Conservation (phyloP, 1,140 invertebrate genomes). For the Pogonus chalceus region DNA sequence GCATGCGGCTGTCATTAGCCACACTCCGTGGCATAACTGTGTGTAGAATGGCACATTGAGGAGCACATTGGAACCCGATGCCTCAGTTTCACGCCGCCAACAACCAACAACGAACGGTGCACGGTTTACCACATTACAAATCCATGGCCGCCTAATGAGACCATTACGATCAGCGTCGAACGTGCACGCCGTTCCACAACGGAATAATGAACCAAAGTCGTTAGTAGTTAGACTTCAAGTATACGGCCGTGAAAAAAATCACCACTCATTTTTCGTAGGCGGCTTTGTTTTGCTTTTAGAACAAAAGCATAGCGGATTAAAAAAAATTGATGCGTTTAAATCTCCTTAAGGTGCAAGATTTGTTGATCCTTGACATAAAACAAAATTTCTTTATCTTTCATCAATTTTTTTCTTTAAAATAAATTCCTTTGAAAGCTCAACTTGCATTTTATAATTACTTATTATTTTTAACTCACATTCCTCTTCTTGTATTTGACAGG, state of each 20-base stretch:
- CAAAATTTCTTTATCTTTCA: no score
- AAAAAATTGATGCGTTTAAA: not conserved
- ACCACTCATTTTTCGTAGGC: not conserved
- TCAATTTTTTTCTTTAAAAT: no score
- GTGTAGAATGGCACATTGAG: not conserved
- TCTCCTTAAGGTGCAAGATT: no score
- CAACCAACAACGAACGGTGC: not conserved
- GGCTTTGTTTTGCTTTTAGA: not conserved
- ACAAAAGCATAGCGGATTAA: not conserved
- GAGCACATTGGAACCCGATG: not conserved
- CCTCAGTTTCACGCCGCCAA: no score
- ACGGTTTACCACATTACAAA: slow-evolving; percentile 3
- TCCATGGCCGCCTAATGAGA: slow-evolving; percentile 2
- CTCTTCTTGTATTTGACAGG: no score
- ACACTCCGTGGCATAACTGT: not conserved
- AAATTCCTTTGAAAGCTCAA: no score
- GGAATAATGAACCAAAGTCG: slow-evolving; percentile 2
- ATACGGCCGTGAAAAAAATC: not conserved
- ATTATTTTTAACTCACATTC: no score
- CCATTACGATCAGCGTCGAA: slow-evolving; percentile 1
- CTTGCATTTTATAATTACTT: no score
- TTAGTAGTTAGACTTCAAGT: not conserved
- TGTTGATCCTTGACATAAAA: no score
- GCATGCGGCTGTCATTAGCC: not conserved
- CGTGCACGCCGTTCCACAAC: not conserved